Evolutionary conservation across 2,113 vertebrate genomes (phyloP).

Genomic region (Rhinopomastus cyanomelas): DNA sequence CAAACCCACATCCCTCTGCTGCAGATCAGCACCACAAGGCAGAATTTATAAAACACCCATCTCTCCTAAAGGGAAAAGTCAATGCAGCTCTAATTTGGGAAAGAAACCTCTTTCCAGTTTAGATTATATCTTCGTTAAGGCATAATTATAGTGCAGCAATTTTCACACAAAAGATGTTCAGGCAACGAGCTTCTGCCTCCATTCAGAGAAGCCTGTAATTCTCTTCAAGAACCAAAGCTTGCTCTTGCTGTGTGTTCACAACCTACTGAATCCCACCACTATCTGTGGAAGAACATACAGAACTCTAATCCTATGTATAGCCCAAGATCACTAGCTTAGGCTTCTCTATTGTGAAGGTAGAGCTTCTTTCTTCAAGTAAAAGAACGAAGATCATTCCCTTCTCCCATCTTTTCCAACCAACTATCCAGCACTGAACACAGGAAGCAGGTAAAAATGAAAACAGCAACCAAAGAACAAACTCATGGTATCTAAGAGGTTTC

Average conservation of each 20-base stretch:
- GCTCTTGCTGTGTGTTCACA: neutral
- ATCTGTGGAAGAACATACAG: neutral
- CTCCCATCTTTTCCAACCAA: too few species aligned
- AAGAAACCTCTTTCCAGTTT: neutral
- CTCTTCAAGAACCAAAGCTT: neutral
- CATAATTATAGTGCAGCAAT: neutral
- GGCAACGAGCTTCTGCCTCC: neutral
- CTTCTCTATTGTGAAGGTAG: neutral
- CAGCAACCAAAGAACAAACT: neutral
- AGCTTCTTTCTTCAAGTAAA: neutral
- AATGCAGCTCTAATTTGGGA: neutral
- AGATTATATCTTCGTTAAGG: neutral
- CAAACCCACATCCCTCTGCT: neutral
- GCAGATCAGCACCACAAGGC: neutral
- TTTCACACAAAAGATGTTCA: neutral
- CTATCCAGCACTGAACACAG: neutral
- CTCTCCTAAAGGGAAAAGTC: neutral
- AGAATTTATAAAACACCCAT: neutral
- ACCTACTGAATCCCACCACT: neutral
- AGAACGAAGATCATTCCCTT: neutral
- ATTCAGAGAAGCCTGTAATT: neutral
- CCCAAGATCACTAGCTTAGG: neutral
- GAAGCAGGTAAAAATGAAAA: constrained; percentile 6
- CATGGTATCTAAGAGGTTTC: neutral
- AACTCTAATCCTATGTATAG: neutral